These are phyloP conservation scores for Sprattus sprattus DNA, from an alignment of 2,113 vertebrate genomes.

Conservation along the genomic window DNA sequence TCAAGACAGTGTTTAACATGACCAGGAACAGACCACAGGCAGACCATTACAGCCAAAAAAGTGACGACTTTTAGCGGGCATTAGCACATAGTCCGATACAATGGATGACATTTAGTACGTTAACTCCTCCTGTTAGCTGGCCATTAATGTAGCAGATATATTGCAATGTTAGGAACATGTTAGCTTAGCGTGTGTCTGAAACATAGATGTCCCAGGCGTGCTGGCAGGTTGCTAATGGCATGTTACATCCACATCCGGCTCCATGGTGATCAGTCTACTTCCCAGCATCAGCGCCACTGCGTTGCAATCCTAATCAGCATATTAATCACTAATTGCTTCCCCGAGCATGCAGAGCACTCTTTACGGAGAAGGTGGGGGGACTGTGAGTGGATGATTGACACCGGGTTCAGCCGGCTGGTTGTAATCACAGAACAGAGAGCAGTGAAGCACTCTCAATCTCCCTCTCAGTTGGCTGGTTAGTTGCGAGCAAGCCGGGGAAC, in stretches of 20 bases:
- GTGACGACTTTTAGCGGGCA: not conserved
- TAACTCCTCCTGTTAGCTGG: not conserved
- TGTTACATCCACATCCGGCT: conserved; percentile 43
- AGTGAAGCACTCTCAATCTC: conserved; percentile 28
- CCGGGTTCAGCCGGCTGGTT: conserved; percentile 46
- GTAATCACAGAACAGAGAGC: conserved; percentile 47
- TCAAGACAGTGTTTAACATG: not conserved
- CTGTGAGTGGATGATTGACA: conserved; percentile 49
- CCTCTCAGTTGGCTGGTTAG: conserved; percentile 42
- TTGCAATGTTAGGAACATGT: not conserved
- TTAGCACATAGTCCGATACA: not conserved
- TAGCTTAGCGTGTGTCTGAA: conserved; percentile 39
- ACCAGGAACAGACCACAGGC: not conserved
- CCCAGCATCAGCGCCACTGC: conserved; percentile 47
- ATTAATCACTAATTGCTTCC: conserved; percentile 54
- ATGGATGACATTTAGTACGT: not conserved
- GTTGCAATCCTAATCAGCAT: conserved; percentile 55
- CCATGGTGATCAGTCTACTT: conserved; percentile 40
- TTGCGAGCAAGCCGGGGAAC: conserved; percentile 36
- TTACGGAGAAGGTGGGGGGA: conserved; percentile 47
- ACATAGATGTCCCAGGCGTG: conserved; percentile 43
- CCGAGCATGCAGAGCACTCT: conserved; percentile 40
- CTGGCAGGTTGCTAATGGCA: conserved; percentile 43
- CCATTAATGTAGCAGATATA: not conserved
- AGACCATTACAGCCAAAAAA: not conserved